These are phyloP conservation scores for Pseudorectes ferrugineus DNA, from an alignment of 2,113 vertebrate species.

Conservation along the genomic window DNA sequence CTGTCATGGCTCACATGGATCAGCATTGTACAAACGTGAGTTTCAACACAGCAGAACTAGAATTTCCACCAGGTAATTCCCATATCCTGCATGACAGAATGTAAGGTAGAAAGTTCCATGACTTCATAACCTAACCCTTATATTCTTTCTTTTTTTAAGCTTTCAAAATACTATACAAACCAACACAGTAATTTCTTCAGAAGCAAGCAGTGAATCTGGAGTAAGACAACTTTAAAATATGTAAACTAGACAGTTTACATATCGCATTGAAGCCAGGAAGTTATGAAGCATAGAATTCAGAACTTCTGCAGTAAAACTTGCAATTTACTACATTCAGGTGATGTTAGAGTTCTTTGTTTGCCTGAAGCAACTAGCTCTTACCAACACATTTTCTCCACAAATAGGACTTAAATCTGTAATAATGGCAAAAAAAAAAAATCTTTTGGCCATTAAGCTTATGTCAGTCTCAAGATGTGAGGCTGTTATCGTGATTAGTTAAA, in stretches of 20 bases:
- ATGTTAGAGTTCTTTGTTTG: neutral
- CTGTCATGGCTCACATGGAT: neutral
- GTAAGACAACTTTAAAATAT: neutral
- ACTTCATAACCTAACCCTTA: neutral
- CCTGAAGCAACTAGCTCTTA: neutral
- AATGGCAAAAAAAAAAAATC: accelerated
- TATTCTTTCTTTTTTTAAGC: neutral
- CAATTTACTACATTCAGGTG: neutral
- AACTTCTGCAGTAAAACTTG: neutral
- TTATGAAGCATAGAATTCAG: neutral
- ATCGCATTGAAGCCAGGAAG: neutral
- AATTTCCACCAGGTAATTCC: neutral
- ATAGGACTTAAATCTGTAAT: neutral
- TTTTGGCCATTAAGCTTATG: neutral
- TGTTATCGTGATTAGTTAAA: neutral
- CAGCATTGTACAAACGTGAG: neutral
- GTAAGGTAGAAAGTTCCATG: neutral
- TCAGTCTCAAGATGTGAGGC: neutral
- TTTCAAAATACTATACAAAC: neutral
- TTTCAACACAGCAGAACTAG: neutral
- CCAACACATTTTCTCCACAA: neutral
- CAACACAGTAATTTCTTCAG: neutral
- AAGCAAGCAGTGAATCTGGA: neutral
- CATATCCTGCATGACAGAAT: neutral
- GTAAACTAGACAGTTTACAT: neutral